phyloP scores from a whole-genome alignment of 2,888 invertebrate species.

The Amblyjoppa fuscipennis region DNA sequence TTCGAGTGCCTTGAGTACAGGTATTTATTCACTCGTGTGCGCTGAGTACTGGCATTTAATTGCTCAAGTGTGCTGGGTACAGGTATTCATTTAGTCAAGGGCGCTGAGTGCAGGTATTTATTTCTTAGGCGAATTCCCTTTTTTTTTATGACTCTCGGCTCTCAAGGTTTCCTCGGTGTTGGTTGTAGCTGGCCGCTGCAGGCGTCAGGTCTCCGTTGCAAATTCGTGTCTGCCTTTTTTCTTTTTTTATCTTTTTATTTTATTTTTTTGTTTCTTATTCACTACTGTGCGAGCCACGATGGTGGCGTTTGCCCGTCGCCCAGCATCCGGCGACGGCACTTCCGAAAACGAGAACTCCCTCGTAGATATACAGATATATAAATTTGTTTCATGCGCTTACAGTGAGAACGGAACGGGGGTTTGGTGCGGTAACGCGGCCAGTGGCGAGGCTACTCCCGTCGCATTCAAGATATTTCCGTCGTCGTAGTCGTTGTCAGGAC shows the following conservation, averaged over 20 bases:
- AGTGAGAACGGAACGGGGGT: too few relatives aligned
- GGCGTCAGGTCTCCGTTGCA: background rate
- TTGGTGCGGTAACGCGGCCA: background rate
- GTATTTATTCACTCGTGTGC: too few relatives aligned
- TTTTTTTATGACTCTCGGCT: background rate
- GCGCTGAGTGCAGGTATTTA: background rate
- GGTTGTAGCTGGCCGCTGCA: background rate
- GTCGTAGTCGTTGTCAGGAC: slow-evolving; percentile 11
- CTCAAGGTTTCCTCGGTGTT: background rate
- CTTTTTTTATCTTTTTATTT: background rate
- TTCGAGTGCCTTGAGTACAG: too few relatives aligned
- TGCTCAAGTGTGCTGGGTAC: too few relatives aligned
- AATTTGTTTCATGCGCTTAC: slow-evolving; percentile 5
- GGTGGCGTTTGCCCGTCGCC: slow-evolving; percentile 16
- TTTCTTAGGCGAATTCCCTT: background rate
- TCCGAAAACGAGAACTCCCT: slow-evolving; percentile 14
- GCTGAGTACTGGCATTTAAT: too few relatives aligned
- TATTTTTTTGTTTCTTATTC: background rate
- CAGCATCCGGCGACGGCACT: slow-evolving; percentile 15
- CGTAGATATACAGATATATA: background rate
- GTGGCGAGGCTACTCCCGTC: slow-evolving; percentile 3
- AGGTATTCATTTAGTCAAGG: too few relatives aligned
- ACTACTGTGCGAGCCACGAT: background rate
- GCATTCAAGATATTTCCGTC: slow-evolving; percentile 42
- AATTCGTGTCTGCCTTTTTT: background rate